A percentile compares a stretch with the other conserved stretches of the same genome.
Conservation (phyloP, 2,888 invertebrate species). For the Dascillus cervinus region DNA sequence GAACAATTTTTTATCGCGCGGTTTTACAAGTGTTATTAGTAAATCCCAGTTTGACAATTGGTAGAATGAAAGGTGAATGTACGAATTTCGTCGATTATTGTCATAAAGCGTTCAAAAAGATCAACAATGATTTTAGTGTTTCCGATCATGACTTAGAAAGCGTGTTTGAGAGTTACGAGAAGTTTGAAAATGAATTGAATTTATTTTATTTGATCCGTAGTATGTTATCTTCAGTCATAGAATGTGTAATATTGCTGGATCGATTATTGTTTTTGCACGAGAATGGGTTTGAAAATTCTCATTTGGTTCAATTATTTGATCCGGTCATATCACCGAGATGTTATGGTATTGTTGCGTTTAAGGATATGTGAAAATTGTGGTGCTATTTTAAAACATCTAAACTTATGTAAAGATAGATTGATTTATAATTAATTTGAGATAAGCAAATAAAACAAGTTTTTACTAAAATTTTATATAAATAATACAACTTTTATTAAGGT, state of each 20-base stretch:
- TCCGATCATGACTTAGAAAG: constrained; percentile 41
- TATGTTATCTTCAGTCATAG: constrained; percentile 71
- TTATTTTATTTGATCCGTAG: constrained; percentile 72
- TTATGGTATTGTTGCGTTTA: constrained; percentile 62
- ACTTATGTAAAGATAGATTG: too few relatives aligned
- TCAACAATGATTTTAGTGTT: constrained; percentile 48
- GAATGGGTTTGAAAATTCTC: constrained; percentile 49
- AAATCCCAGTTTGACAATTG: constrained; percentile 45
- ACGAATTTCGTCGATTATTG: constrained; percentile 63
- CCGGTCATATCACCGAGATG: constrained; percentile 77
- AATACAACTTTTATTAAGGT: too few relatives aligned
- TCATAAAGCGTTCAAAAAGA: constrained; percentile 54
- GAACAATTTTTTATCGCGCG: constrained; percentile 67
- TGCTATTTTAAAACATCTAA: too few relatives aligned
- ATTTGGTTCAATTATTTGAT: constrained; percentile 73
- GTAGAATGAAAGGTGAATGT: constrained; percentile 45
- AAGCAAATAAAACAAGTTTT: too few relatives aligned
- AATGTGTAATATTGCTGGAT: constrained; percentile 75
- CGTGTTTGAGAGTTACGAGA: constrained; percentile 37
- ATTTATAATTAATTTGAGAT: too few relatives aligned
- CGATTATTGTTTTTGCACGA: constrained; percentile 70
- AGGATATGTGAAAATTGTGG: constrained; percentile 22
- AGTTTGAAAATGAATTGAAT: constrained; percentile 53
- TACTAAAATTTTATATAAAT: too few relatives aligned
- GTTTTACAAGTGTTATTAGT: constrained; percentile 59